Evolutionary conservation across 2,113 vertebrate genomes (phyloP).

Genomic region (Pseudolaguvia tuberculata): DNA sequence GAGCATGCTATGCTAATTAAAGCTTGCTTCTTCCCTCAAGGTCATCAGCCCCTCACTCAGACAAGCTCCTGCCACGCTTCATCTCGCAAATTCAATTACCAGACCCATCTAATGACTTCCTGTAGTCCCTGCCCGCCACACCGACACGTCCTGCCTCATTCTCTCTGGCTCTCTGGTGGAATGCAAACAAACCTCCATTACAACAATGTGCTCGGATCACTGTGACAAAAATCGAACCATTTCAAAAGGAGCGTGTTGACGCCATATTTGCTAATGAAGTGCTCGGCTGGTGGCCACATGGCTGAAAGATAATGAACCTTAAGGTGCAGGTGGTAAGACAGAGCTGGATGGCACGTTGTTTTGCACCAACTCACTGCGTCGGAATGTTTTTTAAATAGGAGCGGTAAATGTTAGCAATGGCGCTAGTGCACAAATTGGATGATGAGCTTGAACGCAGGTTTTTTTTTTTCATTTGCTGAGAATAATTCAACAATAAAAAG

Average conservation of each 20-base stretch:
- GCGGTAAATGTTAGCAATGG: background rate
- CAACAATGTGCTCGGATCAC: slow-evolving; percentile 39
- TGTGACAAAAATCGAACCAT: slow-evolving; percentile 35
- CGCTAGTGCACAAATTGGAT: background rate
- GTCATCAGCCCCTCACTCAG: slow-evolving; percentile 57
- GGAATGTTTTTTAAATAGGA: background rate
- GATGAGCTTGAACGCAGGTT: background rate
- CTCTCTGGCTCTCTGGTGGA: slow-evolving; percentile 23
- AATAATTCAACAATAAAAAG: too few relatives aligned
- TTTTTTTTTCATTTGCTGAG: background rate
- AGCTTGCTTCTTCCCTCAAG: slow-evolving; percentile 52
- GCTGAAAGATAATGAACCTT: slow-evolving; percentile 39
- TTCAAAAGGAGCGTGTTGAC: slow-evolving; percentile 44
- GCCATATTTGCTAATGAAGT: slow-evolving; percentile 48
- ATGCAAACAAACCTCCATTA: slow-evolving; percentile 54
- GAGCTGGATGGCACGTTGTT: slow-evolving; percentile 27
- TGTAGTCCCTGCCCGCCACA: slow-evolving; percentile 36
- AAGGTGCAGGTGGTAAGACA: slow-evolving; percentile 24
- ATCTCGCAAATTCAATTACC: slow-evolving; percentile 59
- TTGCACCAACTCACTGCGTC: slow-evolving; percentile 13
- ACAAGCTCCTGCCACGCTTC: slow-evolving; percentile 46
- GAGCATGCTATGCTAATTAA: slow-evolving; percentile 47
- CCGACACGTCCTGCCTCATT: slow-evolving; percentile 20
- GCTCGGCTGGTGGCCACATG: slow-evolving; percentile 29
- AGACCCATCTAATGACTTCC: slow-evolving; percentile 49